phyloP scores from a whole-genome alignment of 1,140 invertebrate species.

The Magallana ariakensis region DNA sequence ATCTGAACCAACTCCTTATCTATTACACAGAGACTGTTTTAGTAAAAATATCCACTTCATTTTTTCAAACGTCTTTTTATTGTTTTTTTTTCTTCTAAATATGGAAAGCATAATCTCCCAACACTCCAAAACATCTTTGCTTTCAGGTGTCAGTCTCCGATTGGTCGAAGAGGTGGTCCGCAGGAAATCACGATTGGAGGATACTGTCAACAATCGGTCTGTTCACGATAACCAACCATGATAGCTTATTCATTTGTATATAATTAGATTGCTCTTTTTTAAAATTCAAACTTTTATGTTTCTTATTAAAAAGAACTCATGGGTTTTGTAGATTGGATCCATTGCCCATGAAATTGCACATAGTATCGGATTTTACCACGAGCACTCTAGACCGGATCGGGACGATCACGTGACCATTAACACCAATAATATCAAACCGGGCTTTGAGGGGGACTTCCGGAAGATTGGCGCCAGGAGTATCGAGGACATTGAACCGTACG shows the following conservation, averaged over 20 bases:
- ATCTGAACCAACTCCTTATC: no score
- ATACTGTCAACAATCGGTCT: neutral
- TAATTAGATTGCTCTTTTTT: neutral
- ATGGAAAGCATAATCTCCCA: no score
- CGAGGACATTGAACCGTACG: conserved; percentile 94
- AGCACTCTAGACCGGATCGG: conserved; percentile 89
- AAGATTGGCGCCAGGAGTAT: conserved; percentile 96
- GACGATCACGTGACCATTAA: conserved; percentile 87
- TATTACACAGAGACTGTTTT: no score
- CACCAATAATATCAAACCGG: conserved; percentile 85
- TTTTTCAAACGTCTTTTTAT: no score
- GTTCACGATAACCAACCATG: neutral
- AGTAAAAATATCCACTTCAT: no score
- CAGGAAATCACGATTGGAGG: conserved; percentile 55
- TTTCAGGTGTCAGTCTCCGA: conserved; percentile 56
- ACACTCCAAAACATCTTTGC: neutral
- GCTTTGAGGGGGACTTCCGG: conserved; percentile 91
- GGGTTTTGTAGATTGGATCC: conserved; percentile 50
- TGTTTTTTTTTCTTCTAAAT: no score
- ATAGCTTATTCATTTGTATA: no score
- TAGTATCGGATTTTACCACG: conserved; percentile 90
- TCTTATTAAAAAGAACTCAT: neutral
- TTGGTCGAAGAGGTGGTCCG: conserved; percentile 52
- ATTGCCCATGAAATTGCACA: conserved; percentile 89
- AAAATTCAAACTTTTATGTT: neutral